Evolutionary conservation across 2,797 vertebrate genomes (phyloP), one percentile per base, ranked within the genome.

Genomic region (Vespertilio murinus): DNA sequence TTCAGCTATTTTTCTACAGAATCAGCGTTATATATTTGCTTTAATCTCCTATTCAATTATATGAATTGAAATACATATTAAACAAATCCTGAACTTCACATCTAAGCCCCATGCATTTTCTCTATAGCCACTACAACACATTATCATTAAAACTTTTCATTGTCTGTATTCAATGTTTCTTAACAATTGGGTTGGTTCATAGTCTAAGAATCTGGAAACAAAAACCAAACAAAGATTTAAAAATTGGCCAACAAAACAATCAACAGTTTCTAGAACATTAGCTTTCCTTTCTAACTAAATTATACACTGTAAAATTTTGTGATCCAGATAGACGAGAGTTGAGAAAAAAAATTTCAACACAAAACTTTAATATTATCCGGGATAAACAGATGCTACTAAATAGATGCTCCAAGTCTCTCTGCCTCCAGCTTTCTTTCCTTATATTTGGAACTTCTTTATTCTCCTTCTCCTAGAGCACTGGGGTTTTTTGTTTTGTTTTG

Each of bases 211-310:
- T 83, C 30, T 94, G 17, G 83, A 93, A 49, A 23, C 74, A 38
- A 92, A 94, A 69, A 86, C 33, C 25, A 96, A 93, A 23, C 30
- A 42, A 77, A 83, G 14, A 6, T 82, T 89, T 75, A 95, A 78
- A 93, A 94, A 81, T 45, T 78, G 56, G 75, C 52, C 49, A 92
- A 47, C 54, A 94, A 67, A 88, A 87, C 45, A 80, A 90, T 61
- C 65, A 75, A 75, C 20, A 65, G 78, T 82, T 95, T 95, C 14
- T 67, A 52, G 35, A 87, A 45, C 52, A 78, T 78, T 92, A 49
- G n/a, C 35, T 94, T 7, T 81, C 65, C 74, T 87, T 87, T 94
- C 65, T 73, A n/a, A 93, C 17, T 71, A 78, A 87, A 94, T 7
- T 84, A 64, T 35, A 82, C 47, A 86, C 22, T 80, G 40, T 49